A percentile compares a stretch with the other conserved stretches of the same genome.
Evolutionary conservation across 2,113 vertebrate genomes (phyloP).

Genomic region (Fregata magnificens): DNA sequence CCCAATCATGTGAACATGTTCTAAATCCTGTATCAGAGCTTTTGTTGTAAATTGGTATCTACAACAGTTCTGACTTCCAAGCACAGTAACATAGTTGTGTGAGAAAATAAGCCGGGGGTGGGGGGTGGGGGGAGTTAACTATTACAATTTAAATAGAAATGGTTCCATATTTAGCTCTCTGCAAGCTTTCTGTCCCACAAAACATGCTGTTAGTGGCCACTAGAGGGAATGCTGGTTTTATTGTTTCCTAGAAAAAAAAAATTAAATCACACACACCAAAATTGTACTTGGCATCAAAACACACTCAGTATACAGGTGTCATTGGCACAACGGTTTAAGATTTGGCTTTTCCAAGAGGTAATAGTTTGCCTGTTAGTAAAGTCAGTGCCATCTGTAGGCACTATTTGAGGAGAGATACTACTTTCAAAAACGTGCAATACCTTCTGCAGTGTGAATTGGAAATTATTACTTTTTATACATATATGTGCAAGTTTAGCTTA

Average conservation of each 20-base stretch:
- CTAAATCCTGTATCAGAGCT: neutral
- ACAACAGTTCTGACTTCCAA: neutral
- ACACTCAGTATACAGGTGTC: no score
- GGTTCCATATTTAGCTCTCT: neutral
- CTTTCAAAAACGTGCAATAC: neutral
- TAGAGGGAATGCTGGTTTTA: conserved; percentile 4
- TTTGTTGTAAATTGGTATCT: neutral
- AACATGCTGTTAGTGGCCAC: neutral
- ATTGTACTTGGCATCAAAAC: neutral
- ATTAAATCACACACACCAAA: neutral
- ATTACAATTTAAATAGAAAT: neutral
- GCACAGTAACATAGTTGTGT: neutral
- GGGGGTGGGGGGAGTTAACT: no score
- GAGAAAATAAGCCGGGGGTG: neutral
- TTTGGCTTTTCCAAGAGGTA: neutral
- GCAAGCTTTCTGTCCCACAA: neutral
- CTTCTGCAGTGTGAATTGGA: neutral
- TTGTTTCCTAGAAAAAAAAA: neutral
- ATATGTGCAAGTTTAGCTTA: neutral
- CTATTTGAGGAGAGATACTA: neutral
- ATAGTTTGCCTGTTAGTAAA: neutral
- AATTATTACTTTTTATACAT: neutral
- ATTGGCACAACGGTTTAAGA: neutral
- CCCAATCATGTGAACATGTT: fast-evolving
- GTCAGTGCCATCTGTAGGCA: neutral